Evolutionary conservation across 2,888 invertebrate species (phyloP).

Genomic region (Therioaphis trifolii): DNA sequence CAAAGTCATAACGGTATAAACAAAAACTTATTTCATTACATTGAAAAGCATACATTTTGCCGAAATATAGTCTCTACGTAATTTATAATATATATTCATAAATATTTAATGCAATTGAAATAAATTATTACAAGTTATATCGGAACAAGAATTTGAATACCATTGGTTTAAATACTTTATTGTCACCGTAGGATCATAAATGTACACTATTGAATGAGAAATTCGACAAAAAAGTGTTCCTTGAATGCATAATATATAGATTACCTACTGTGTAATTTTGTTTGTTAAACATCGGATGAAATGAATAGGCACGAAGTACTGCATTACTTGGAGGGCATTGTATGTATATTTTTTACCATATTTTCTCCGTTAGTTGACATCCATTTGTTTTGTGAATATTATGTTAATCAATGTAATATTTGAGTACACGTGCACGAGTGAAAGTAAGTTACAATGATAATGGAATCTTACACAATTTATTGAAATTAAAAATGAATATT

Average conservation of each 20-base stretch:
- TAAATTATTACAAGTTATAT: not conserved
- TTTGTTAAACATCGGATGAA: not conserved
- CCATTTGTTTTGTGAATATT: constrained; percentile 13
- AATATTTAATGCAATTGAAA: no score
- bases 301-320: not conserved
- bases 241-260: not conserved
- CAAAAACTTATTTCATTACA: not conserved
- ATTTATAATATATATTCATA: not conserved
- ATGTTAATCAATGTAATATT: constrained; percentile 4
- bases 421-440: not conserved
- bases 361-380: constrained; percentile 1
- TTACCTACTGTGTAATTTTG: not conserved
- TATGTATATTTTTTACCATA: not conserved
- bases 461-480: not conserved
- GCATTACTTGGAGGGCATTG: not conserved
- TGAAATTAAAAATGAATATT: constrained; percentile 5
- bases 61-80: not conserved
- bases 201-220: not conserved
- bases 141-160: not conserved
- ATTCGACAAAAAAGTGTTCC: not conserved
- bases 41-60: not conserved
- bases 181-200: not conserved
- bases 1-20: not conserved
- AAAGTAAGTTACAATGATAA: constrained; percentile 12
- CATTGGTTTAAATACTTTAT: not conserved